Conservation (phyloP, 2,797 vertebrate genomes). For the Falco novaeseelandiae region DNA sequence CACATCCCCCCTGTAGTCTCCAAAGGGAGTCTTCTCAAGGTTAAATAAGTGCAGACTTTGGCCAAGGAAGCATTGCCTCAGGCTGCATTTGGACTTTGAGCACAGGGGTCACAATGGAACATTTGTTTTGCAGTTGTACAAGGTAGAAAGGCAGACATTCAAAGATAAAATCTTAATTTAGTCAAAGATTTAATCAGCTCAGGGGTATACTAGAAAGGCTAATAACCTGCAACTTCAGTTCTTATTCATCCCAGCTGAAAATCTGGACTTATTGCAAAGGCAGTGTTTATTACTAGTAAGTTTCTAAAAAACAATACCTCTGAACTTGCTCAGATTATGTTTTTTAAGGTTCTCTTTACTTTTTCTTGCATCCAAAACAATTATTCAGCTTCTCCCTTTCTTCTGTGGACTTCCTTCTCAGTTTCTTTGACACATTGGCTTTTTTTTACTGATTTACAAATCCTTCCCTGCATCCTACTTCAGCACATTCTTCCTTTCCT, state of each 20-base stretch:
- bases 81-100: background rate
- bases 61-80: background rate
- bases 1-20: background rate
- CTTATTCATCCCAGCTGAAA: background rate
- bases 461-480: background rate
- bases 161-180: conserved; percentile 40
- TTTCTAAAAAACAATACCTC: background rate
- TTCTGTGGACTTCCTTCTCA: background rate
- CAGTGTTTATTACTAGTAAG: background rate
- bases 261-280: background rate
- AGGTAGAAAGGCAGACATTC: background rate
- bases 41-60: background rate
- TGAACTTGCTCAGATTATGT: background rate
- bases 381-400: background rate
- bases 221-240: background rate
- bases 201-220: background rate
- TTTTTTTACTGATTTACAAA: background rate
- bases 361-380: background rate
- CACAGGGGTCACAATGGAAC: background rate
- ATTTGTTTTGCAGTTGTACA: background rate
- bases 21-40: background rate
- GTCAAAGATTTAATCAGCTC: background rate
- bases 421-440: background rate
- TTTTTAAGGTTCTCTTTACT: background rate
- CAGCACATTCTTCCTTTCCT: background rate